Percentiles rank a stretch among this genome's conserved stretches.
Evolutionary conservation across 1,140 invertebrate species (phyloP).

Genomic region (Leptopilina boulardi): DNA sequence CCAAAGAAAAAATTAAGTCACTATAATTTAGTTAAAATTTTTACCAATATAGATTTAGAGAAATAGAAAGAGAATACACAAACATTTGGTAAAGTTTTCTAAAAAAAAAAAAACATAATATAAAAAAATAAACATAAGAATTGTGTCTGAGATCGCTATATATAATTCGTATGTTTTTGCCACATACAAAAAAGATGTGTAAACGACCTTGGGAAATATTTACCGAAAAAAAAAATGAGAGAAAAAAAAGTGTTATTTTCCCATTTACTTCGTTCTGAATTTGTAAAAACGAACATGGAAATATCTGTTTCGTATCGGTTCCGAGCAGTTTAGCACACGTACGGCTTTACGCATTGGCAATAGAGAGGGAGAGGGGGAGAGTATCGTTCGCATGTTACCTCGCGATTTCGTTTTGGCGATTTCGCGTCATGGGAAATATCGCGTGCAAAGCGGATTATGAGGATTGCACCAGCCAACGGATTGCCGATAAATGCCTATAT

Average conservation of each 20-base stretch:
- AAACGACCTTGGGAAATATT: background rate
- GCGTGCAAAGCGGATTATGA: slow-evolving; percentile 57
- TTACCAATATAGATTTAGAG: too few species aligned
- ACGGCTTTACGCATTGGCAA: slow-evolving; percentile 10
- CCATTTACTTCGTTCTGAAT: background rate
- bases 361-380: background rate
- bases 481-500: slow-evolving; percentile 54
- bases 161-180: too few species aligned
- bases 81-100: too few species aligned
- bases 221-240: background rate
- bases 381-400: slow-evolving; percentile 42
- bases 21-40: too few species aligned
- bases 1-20: too few species aligned
- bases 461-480: slow-evolving; percentile 54
- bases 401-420: slow-evolving; percentile 51
- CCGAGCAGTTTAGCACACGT: slow-evolving; percentile 19
- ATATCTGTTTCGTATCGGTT: slow-evolving; percentile 23
- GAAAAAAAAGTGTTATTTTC: background rate
- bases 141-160: too few species aligned
- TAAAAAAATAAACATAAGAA: too few species aligned
- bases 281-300: slow-evolving; percentile 14
- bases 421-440: slow-evolving; percentile 54
- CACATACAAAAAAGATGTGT: background rate
- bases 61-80: too few species aligned
- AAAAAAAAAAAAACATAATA: too few species aligned